Evolutionary conservation across 35 echinoderm and acorn worm species (phyloP).

Genomic region (Diadema setosum): DNA sequence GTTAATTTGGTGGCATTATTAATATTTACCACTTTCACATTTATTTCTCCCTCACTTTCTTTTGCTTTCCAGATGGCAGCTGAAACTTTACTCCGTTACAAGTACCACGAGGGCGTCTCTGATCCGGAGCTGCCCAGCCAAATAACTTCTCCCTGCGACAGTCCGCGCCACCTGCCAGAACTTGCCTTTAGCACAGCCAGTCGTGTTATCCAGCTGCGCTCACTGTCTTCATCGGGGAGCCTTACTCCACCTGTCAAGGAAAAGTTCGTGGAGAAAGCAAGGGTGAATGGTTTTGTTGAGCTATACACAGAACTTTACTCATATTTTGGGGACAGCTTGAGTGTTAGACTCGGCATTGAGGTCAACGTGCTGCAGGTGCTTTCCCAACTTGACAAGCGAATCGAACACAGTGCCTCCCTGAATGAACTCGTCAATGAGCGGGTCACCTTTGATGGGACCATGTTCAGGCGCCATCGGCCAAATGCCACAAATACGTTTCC

Average conservation of each 20-base stretch:
- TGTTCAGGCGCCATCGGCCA: constrained; percentile 2
- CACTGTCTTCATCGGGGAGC: not conserved
- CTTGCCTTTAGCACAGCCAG: constrained; percentile 64
- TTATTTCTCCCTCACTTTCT: too few species aligned
- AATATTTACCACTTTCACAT: too few species aligned
- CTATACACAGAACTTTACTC: constrained; percentile 63
- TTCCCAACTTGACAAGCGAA: not conserved
- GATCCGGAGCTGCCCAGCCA: not conserved
- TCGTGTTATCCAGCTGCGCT: constrained; percentile 29
- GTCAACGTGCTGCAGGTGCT: not conserved
- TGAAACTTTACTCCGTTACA: constrained; percentile 58
- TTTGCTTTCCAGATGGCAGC: constrained; percentile 68
- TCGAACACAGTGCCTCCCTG: constrained; percentile 19
- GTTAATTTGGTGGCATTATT: too few species aligned
- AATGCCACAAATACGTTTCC: not conserved
- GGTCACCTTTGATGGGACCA: constrained; percentile 43
- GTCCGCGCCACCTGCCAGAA: constrained; percentile 54
- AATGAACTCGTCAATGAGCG: constrained; percentile 60
- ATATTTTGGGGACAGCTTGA: constrained; percentile 81
- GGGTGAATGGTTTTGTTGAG: constrained; percentile 41
- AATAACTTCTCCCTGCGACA: constrained; percentile 23
- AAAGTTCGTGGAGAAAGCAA: not conserved
- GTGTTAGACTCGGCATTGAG: constrained; percentile 31
- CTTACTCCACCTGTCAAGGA: not conserved
- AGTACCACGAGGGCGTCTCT: not conserved